These are phyloP conservation scores for Scotopteryx bipunctaria DNA, from an alignment of 2,888 invertebrate species.

Conservation along the genomic window DNA sequence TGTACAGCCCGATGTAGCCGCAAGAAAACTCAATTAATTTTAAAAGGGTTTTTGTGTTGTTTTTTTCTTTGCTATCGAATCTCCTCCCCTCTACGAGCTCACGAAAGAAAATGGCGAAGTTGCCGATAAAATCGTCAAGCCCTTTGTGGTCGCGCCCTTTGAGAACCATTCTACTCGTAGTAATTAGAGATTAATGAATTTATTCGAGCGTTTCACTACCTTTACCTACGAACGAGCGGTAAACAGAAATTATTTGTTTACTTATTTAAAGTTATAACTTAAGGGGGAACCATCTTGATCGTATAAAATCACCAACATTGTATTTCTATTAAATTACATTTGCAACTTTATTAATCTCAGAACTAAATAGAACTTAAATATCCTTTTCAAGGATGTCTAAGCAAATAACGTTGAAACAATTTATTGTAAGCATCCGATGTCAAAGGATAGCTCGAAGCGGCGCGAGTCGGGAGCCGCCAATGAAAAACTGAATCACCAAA, in stretches of 20 bases:
- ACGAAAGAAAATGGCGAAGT: constrained; percentile 64
- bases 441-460: constrained; percentile 41
- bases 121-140: constrained; percentile 64
- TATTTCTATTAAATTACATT: not conserved
- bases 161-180: constrained; percentile 60
- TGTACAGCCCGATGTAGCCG: constrained; percentile 79
- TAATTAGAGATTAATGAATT: constrained; percentile 78
- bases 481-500: constrained; percentile 80
- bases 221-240: constrained; percentile 21
- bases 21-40: constrained; percentile 84
- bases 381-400: constrained; percentile 26
- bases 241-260: constrained; percentile 31
- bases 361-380: too few species aligned
- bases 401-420: constrained; percentile 37
- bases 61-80: constrained; percentile 70
- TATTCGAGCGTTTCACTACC: constrained; percentile 41
- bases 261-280: constrained; percentile 25
- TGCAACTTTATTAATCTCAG: not conserved
- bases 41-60: constrained; percentile 83
- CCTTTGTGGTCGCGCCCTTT: constrained; percentile 68
- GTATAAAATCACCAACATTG: not conserved
- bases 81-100: constrained; percentile 36
- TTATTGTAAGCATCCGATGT: constrained; percentile 43
- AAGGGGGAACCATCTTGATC: not conserved
- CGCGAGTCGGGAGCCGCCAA: constrained; percentile 47